Evolutionary conservation across 2,888 invertebrate genomes (phyloP).

Genomic region (Eudemis profundana): DNA sequence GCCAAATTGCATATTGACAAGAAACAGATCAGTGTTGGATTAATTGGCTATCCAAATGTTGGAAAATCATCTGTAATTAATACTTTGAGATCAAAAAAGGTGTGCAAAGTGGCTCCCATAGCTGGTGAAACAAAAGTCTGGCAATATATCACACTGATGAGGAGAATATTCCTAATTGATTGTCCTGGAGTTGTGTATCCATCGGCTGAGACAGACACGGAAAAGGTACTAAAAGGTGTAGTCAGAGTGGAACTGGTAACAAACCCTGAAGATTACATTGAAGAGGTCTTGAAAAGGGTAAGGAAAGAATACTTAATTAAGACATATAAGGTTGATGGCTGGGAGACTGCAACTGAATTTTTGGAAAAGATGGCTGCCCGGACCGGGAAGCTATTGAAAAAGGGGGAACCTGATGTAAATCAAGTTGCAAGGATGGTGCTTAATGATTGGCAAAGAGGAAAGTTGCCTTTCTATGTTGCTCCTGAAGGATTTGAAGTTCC

Average conservation of each 20-base stretch:
- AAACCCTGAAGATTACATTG: conserved; percentile 97
- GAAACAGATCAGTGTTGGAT: conserved; percentile 99
- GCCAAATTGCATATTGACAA: conserved; percentile 97
- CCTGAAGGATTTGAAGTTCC: conserved; percentile 93
- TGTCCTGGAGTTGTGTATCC: conserved; percentile 99
- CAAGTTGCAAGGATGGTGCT: conserved; percentile 97
- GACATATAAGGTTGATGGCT: conserved; percentile 94
- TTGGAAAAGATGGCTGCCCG: conserved; percentile 95
- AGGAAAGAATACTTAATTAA: conserved; percentile 94
- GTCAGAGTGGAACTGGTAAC: conserved; percentile 98
- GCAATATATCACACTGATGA: conserved; percentile 99
- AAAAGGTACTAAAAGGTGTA: conserved; percentile 98
- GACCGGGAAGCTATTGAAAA: conserved; percentile 96
- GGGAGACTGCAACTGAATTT: conserved; percentile 94
- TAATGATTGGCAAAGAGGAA: conserved; percentile 99
- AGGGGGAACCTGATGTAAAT: conserved; percentile 97
- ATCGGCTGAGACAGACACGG: conserved; percentile 97
- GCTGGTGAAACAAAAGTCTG: conserved; percentile 99
- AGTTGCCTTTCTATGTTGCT: conserved; percentile 96
- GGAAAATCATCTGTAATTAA: conserved; percentile 99
- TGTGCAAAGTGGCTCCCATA: conserved; percentile 99
- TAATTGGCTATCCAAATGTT: conserved; percentile 99
- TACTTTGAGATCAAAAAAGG: conserved; percentile 97
- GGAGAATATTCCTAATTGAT: conserved; percentile 97
- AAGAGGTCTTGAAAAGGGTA: conserved; percentile 93